phyloP scores from a whole-genome alignment of 1,140 invertebrate genomes.

The Drosophila mayri region DNA sequence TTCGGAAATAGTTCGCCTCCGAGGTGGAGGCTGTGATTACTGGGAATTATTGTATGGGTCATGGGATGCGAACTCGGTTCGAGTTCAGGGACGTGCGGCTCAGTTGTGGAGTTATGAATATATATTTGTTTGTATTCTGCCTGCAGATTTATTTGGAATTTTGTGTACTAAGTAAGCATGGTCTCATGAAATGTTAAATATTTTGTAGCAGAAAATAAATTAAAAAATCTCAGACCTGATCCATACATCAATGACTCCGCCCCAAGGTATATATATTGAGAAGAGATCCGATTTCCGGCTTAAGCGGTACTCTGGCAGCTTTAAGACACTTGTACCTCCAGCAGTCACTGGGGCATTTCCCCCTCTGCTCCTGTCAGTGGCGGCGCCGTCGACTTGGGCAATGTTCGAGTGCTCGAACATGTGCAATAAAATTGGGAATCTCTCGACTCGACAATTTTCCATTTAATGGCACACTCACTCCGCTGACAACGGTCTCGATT shows the following conservation, averaged over 20 bases:
- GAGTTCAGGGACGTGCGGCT: background rate
- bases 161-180: background rate
- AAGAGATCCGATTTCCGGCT: background rate
- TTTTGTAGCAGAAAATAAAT: background rate
- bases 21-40: constrained; percentile 15
- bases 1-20: constrained; percentile 19
- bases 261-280: background rate
- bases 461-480: constrained; percentile 68
- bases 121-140: background rate
- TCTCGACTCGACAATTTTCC: constrained; percentile 62
- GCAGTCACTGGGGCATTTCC: constrained; percentile 18
- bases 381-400: constrained; percentile 45
- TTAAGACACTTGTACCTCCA: constrained; percentile 33
- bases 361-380: constrained; percentile 25
- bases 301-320: constrained; percentile 11
- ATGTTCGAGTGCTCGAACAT: constrained; percentile 55
- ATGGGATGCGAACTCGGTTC: background rate
- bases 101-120: constrained; percentile 3
- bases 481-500: constrained; percentile 63
- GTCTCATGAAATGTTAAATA: background rate
- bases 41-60: constrained; percentile 17
- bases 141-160: background rate
- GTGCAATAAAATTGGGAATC: constrained; percentile 61
- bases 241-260: background rate
- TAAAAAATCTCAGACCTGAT: background rate